Evolutionary conservation across 2,888 invertebrate genomes (phyloP), one percentile per base, ranked within the genome.

Genomic region (Plebejus argus): DNA sequence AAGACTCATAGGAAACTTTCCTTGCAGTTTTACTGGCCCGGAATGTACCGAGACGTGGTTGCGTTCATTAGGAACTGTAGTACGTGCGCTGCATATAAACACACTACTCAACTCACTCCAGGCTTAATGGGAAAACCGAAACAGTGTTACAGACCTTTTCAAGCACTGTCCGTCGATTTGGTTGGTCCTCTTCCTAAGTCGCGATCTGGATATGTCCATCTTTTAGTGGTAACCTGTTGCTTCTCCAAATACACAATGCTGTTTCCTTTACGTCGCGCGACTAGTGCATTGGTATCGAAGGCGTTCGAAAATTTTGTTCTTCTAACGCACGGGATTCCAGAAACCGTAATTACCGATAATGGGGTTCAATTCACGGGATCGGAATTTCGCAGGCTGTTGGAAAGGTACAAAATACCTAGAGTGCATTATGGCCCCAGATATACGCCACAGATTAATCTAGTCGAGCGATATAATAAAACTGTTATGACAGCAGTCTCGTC

Each of bases 391-490:
- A 53, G 49, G 3, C 53, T 53, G 12, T 18, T 53, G 1, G 49
- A 53, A 53, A 15, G 49, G 49, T 71, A 18, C 71, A 71, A 53
- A 18, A 53, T 18, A 53, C 53, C 4, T 53, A 53, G 49, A 53
- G 49, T 53, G 18, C 53, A 53, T 10, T 71, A 71, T 70, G 35
- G 74, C 8, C 80, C 80, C 35, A n/a, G 23, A 33, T 79, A 80
- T 45, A 76, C 76, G 2, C 79, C 79, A 10, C 66, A 77, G 66
- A 76, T 79, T 12, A 78, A 78, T 56, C 15, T 23, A 7, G 79
- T 79, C 1, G 78, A 79, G 71, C 23, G 78, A 1, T 78, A 80
- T 23, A 80, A 78, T 56, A 77, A 76, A 45, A 80, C 78, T 12
- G 70, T 80, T 4, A 77, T 80, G 49, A 79, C 76, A 10, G 79